These are phyloP conservation scores for Sebastes nivosus DNA, from an alignment of 2,797 vertebrate genomes.

Conservation along the genomic window DNA sequence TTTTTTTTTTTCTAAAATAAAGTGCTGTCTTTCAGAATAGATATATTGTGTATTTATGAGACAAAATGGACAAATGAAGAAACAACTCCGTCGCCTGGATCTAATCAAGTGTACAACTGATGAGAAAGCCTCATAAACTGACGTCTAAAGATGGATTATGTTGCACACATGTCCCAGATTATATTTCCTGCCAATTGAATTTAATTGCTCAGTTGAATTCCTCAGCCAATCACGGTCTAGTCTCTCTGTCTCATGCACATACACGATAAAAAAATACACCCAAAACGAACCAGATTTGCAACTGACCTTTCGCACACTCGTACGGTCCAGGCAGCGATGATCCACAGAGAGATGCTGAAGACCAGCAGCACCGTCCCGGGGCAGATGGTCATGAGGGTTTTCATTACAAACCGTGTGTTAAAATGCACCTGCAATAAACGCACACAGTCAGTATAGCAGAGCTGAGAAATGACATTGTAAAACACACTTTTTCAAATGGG, in stretches of 20 bases:
- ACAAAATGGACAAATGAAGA: slow-evolving; percentile 26
- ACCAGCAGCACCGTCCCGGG: slow-evolving; percentile 96
- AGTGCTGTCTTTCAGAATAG: not conserved
- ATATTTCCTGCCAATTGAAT: slow-evolving; percentile 52
- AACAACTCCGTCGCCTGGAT: slow-evolving; percentile 34
- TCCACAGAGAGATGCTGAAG: slow-evolving; percentile 99
- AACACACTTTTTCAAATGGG: not conserved
- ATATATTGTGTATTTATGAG: not conserved
- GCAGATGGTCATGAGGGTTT: slow-evolving; percentile 99
- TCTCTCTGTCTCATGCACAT: not conserved
- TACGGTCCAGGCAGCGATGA: slow-evolving; percentile 98
- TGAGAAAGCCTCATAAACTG: slow-evolving; percentile 52
- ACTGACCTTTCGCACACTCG: slow-evolving; percentile 96
- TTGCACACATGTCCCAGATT: slow-evolving; percentile 46
- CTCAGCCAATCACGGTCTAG: slow-evolving; percentile 3
- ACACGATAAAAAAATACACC: not conserved
- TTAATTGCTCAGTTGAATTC: slow-evolving; percentile 23
- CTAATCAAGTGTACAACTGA: slow-evolving; percentile 38
- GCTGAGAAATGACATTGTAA: not conserved
- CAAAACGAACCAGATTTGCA: not conserved
- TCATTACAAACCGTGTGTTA: slow-evolving; percentile 99
- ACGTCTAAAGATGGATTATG: slow-evolving; percentile 39
- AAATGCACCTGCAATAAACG: slow-evolving; percentile 91
- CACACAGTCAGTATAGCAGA: not conserved
- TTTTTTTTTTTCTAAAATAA: not conserved